These are phyloP conservation scores for Herpetotheres cachinnans DNA, from an alignment of 2,113 vertebrate genomes.

Conservation along the genomic window DNA sequence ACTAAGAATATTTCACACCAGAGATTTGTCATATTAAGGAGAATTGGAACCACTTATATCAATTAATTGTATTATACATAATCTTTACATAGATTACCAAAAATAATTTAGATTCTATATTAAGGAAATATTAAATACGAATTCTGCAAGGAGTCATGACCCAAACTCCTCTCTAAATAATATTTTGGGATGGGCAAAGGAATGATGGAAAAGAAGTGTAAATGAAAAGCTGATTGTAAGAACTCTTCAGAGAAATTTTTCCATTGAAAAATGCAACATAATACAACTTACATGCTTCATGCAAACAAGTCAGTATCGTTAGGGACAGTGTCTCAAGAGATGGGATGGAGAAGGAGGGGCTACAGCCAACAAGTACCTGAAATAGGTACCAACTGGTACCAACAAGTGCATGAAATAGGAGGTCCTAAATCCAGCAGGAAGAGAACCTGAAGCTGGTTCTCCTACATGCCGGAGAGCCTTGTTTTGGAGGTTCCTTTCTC, in stretches of 20 bases:
- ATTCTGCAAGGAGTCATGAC: slow-evolving; percentile 59
- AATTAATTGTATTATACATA: slow-evolving; percentile 85
- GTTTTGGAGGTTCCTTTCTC: not conserved
- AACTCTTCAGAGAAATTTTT: not conserved
- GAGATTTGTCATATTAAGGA: slow-evolving; percentile 87
- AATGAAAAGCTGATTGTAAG: not conserved
- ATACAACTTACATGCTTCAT: not conserved
- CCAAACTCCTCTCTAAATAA: slow-evolving; percentile 37
- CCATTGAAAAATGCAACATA: not conserved
- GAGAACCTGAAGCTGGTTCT: not conserved
- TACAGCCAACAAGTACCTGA: not conserved
- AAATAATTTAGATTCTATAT: slow-evolving; percentile 79
- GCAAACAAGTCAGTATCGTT: not conserved
- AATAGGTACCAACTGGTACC: not conserved
- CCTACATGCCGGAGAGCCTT: not conserved
- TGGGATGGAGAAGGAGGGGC: not conserved
- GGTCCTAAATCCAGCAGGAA: not conserved
- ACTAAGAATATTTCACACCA: slow-evolving; percentile 85
- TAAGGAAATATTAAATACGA: slow-evolving; percentile 75
- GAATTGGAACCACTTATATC: slow-evolving; percentile 86
- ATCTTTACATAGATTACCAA: slow-evolving; percentile 83
- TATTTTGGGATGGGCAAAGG: not conserved
- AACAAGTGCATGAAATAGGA: not conserved
- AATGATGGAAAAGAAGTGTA: not conserved
- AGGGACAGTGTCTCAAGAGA: not conserved